Conservation (phyloP, 2,888 invertebrate species). For the Torymus texanus region DNA sequence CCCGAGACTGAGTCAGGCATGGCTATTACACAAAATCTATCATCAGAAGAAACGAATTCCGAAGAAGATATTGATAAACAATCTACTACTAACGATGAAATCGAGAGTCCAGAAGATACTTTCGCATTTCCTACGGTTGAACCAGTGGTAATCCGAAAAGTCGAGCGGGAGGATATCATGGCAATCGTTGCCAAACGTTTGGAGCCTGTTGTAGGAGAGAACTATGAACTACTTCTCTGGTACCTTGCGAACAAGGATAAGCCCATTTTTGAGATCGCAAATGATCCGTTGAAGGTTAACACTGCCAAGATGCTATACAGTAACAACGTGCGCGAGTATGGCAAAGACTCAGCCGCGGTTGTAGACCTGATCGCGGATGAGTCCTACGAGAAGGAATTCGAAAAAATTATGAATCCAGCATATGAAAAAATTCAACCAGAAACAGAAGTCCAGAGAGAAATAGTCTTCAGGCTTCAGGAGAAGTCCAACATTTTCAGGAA, state of each 20-base stretch:
- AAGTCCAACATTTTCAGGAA: too few relatives aligned
- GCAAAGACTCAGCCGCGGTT: neutral
- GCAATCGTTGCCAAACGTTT: slow-evolving; percentile 20
- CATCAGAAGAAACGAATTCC: too few relatives aligned
- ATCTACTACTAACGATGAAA: too few relatives aligned
- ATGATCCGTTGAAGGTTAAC: neutral
- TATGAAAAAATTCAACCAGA: too few relatives aligned
- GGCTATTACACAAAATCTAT: too few relatives aligned
- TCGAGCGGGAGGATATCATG: neutral
- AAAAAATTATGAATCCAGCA: too few relatives aligned
- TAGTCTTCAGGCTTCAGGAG: too few relatives aligned
- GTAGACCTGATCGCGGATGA: neutral
- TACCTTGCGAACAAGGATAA: slow-evolving; percentile 18
- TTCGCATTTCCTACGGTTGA: neutral
- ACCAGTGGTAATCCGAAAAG: neutral
- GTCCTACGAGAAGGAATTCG: neutral
- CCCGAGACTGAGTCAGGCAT: too few relatives aligned
- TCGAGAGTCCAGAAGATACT: too few relatives aligned
- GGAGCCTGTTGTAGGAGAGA: slow-evolving; percentile 11
- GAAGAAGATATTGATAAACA: too few relatives aligned
- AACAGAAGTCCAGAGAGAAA: too few relatives aligned
- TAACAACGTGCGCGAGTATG: slow-evolving; percentile 9
- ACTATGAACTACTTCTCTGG: slow-evolving; percentile 35
- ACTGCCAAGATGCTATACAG: slow-evolving; percentile 35
- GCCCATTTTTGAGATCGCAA: neutral